Evolutionary conservation across 2,888 invertebrate species (phyloP).

Genomic region (Podotricha telesiphe): DNA sequence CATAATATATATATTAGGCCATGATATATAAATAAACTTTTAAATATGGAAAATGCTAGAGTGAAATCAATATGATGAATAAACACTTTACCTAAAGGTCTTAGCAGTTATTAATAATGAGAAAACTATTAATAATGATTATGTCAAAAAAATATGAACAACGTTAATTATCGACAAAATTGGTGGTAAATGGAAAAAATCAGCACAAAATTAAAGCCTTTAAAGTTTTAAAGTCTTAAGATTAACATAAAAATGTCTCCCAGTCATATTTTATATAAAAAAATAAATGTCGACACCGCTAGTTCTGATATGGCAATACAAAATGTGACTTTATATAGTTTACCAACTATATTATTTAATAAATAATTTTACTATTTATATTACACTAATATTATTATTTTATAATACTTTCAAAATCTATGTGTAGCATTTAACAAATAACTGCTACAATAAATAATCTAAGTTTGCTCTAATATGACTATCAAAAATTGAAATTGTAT

Average conservation of each 20-base stretch:
- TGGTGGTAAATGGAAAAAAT: constrained; percentile 4
- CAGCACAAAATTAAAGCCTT: constrained; percentile 22
- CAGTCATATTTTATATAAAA: constrained; percentile 5
- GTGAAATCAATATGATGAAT: background rate
- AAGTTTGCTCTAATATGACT: no score
- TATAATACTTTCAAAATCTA: constrained; percentile 11
- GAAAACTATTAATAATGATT: background rate
- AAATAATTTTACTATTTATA: background rate
- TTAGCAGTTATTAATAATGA: background rate
- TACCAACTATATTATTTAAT: background rate
- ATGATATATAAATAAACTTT: constrained; percentile 10
- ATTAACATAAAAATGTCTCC: constrained; percentile 15
- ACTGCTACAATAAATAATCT: background rate
- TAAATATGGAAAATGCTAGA: background rate
- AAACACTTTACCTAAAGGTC: background rate
- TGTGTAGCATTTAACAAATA: background rate
- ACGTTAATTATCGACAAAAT: background rate
- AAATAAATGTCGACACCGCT: constrained; percentile 29
- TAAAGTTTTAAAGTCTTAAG: constrained; percentile 2
- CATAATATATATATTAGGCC: background rate
- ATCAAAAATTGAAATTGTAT: background rate
- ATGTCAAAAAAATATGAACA: constrained; percentile 8
- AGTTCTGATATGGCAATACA: constrained; percentile 47
- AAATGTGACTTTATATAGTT: constrained; percentile 26
- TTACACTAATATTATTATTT: background rate